Percentiles rank a stretch among this genome's conserved stretches.
Conservation (phyloP, 35 echinoderm and acorn worm genomes). For the Chiridota heheva region DNA sequence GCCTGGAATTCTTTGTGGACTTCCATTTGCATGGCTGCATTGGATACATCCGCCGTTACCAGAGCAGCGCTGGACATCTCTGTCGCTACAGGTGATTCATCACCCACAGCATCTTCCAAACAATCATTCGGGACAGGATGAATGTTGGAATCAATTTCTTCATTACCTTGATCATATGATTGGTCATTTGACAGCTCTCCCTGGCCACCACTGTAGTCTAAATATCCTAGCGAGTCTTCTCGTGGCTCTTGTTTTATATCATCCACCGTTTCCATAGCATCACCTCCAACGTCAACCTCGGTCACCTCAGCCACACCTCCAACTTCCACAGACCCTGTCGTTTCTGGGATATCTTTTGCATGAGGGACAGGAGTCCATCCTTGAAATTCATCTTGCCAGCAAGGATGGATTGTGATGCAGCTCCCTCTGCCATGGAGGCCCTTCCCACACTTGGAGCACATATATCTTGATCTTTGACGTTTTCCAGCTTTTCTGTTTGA, state of each 20-base stretch:
- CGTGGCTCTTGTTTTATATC: constrained; percentile 5
- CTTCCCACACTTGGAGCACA: constrained; percentile 48
- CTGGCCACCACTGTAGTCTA: constrained; percentile 12
- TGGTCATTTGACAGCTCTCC: not conserved
- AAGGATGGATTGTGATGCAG: constrained; percentile 44
- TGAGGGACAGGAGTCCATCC: constrained; percentile 30
- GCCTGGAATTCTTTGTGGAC: constrained; percentile 50
- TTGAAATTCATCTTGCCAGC: constrained; percentile 37
- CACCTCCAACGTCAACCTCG: not conserved
- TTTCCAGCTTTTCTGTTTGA: constrained; percentile 47
- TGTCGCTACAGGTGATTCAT: not conserved
- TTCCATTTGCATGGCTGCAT: constrained; percentile 21
- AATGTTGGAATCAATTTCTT: not conserved
- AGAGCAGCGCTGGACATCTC: no score
- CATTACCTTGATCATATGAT: not conserved
- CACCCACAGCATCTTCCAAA: not conserved
- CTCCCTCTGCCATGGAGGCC: constrained; percentile 34
- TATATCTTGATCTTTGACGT: constrained; percentile 45
- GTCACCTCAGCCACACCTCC: not conserved
- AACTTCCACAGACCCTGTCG: not conserved
- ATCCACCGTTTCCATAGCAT: not conserved
- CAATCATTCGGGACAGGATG: not conserved
- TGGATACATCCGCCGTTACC: no score
- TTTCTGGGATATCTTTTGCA: not conserved
- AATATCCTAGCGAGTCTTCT: not conserved